Conservation (phyloP, 2,113 vertebrate species). For the Ovis canadensis region DNA sequence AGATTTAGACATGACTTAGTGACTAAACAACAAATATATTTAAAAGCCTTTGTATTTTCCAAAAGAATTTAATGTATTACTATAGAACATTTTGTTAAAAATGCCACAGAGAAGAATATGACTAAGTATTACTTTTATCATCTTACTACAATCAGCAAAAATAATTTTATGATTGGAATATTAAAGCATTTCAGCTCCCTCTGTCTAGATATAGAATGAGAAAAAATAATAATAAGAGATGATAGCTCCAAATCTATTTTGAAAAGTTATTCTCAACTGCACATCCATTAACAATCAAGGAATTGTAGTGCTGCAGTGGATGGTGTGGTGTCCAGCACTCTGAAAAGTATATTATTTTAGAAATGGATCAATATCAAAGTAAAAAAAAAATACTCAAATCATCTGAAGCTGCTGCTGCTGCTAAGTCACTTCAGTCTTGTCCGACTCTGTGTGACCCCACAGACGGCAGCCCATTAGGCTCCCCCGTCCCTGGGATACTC, state of each 20-base stretch:
- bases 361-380: neutral
- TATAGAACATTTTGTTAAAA: conserved; percentile 35
- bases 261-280: conserved; percentile 6
- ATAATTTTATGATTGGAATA: neutral
- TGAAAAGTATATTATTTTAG: neutral
- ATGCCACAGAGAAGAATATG: neutral
- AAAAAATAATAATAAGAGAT: neutral
- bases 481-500: too few species aligned
- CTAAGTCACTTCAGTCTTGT: too few species aligned
- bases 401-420: neutral
- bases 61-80: neutral
- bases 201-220: neutral
- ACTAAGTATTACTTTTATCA: neutral
- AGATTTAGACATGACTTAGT: neutral
- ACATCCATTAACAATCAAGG: neutral
- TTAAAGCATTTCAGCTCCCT: neutral
- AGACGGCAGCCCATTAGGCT: too few species aligned
- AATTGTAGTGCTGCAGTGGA: neutral
- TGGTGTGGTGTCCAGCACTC: neutral
- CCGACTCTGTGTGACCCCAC: too few species aligned
- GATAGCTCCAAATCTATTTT: neutral
- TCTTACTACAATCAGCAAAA: conserved; percentile 32
- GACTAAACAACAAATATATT: neutral
- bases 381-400: neutral
- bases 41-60: neutral